phyloP scores from a whole-genome alignment of 2,113 vertebrate genomes.

The Ranitomeya variabilis region DNA sequence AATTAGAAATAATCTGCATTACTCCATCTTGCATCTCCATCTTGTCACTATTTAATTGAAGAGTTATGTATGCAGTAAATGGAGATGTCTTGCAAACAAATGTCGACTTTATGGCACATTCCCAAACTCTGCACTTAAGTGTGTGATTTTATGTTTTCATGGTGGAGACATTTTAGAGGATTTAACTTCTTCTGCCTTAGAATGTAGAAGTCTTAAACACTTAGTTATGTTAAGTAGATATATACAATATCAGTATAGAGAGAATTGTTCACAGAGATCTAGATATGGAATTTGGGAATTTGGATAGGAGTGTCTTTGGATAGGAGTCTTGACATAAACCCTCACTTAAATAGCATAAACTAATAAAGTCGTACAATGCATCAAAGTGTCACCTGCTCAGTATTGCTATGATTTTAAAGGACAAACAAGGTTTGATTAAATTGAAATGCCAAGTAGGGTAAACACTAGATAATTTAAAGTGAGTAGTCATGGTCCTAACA shows the following conservation, averaged over 20 bases:
- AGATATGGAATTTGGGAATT: not conserved
- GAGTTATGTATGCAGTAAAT: too few relatives aligned
- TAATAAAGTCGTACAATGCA: not conserved
- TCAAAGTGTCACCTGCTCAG: not conserved
- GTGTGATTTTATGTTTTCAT: not conserved
- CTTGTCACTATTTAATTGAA: too few relatives aligned
- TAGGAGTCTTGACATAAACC: not conserved
- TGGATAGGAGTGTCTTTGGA: too few relatives aligned
- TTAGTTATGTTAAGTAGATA: not conserved
- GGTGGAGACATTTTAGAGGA: not conserved
- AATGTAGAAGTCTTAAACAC: not conserved
- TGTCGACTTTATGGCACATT: not conserved
- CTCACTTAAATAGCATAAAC: not conserved
- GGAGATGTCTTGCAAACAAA: not conserved
- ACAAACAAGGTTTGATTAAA: not conserved
- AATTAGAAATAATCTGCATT: not conserved
- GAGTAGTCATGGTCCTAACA: not conserved
- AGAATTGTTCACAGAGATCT: not conserved
- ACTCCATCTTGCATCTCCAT: too few relatives aligned
- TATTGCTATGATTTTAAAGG: not conserved
- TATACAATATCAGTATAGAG: not conserved
- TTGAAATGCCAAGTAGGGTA: not conserved
- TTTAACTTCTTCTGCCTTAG: not conserved
- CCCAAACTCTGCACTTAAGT: not conserved
- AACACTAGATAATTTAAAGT: not conserved